Base-by-base conservation (phyloP, 1,140 invertebrate species). In the Cyrtorhinus lividipennis region DNA sequence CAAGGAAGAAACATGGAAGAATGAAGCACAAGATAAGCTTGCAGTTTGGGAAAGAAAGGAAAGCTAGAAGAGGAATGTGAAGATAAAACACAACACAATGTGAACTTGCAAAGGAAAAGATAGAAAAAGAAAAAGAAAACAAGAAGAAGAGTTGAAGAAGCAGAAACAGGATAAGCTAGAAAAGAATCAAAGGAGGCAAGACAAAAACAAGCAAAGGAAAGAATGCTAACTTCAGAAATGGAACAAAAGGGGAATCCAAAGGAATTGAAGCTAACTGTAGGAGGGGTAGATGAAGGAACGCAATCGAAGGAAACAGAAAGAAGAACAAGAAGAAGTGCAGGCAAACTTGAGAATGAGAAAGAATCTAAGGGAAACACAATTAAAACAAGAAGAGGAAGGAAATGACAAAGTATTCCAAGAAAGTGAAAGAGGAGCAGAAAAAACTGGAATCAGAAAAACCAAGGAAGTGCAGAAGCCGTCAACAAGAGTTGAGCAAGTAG, bases 121-220 rank as follows among this genome's bases (percentile, higher is more conserved):
- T n/a, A n/a, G n/a, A n/a, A n/a, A n/a, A n/a, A n/a, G n/a, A n/a
- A n/a, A n/a, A n/a, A n/a, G n/a, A n/a, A n/a, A n/a, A n/a, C n/a
- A n/a, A n/a, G n/a, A n/a, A n/a, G n/a, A n/a, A n/a, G n/a, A n/a
- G n/a, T n/a, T n/a, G n/a, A n/a, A n/a, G n/a, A n/a, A n/a, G n/a
- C n/a, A n/a, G n/a, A n/a, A n/a, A n/a, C n/a, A n/a, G n/a, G n/a
- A n/a, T n/a, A 62, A 58, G 23, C 22, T 30, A 22, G 23, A 56
- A 56, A 56, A 56, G 48, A 65, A 30, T 20, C 13, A 60, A 27
- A 64, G 18, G 23, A 62, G 60, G 26, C 64, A 46, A 63, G 30
- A 57, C 59, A 59, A 38, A 25, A 30, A 30, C 44, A 65, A 27
- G 56, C 27, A 56, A 56, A 59, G 38, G 24, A 59, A 18, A 24